Evolutionary conservation across 2,113 vertebrate genomes (phyloP), one percentile per base, ranked within the genome.

Genomic region (Leptosomus discolor): DNA sequence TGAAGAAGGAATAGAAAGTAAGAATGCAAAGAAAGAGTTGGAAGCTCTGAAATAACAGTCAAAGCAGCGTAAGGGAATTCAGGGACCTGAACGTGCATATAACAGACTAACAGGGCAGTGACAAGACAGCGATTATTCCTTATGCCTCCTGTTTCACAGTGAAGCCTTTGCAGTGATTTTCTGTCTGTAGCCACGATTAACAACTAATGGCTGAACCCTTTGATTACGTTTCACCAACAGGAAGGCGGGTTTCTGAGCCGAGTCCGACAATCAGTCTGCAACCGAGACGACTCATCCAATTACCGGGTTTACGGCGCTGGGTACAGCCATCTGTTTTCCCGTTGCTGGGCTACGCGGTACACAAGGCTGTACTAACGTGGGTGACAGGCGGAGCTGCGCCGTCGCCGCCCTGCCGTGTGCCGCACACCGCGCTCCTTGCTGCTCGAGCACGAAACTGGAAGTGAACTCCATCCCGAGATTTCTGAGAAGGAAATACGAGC

Each of bases 1-100:
- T 3, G 54, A 95, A 96, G 87, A 29, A 82, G 86, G 95, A 97
- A 95, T 81, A 97, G 95, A 96, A 96, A 95, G 88, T 50, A 65
- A 70, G 45, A 65, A 37, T 36, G 58, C 19, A 81, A 65, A 68
- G 56, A 45, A 82, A 32, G 39, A 81, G 41, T 3, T 64, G 45
- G 51, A 89, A 69, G 32, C 60, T 60, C 5, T 34, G 41, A 88
- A 73, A 6, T 3, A 36, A 32, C n/a, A 74, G 37, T 2, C 19
- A 65, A 77, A 53, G 24, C 36, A 50, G 39, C 16, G 1, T 1
- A 39, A n/a, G 18, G 43, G 45, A 87, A 73, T 45, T 27, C 5
- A 2, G 61, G 4, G 17, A 61, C 22, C 26, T 29, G 10, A 37
- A 48, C 36, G 53, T 63, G 32, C 0, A 19, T 3, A 37, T 75